These are phyloP conservation scores for Prorops nasuta DNA, from an alignment of 1,140 invertebrate genomes.

Conservation along the genomic window DNA sequence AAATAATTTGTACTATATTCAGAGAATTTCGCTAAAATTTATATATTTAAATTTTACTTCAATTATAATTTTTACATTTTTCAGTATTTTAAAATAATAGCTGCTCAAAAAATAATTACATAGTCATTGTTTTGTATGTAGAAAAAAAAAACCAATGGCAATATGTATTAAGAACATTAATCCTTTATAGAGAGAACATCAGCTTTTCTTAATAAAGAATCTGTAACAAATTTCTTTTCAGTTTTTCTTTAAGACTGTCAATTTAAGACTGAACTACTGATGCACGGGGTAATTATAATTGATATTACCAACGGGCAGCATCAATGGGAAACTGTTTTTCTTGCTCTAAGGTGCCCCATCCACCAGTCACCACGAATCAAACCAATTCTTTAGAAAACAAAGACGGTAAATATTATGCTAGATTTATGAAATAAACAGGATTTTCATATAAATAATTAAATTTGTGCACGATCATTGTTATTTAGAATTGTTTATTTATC, in stretches of 20 bases:
- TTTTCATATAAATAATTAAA: slow-evolving; percentile 9
- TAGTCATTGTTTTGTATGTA: neutral
- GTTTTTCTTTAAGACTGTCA: slow-evolving; percentile 50
- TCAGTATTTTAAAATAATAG: too few species aligned
- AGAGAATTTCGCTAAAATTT: too few species aligned
- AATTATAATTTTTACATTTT: too few species aligned
- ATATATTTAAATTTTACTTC: too few species aligned
- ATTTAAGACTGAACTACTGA: slow-evolving; percentile 54
- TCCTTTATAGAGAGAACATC: neutral
- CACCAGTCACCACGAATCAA: slow-evolving; percentile 59
- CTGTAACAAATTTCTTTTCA: slow-evolving; percentile 12
- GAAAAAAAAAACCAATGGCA: neutral
- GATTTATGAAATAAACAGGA: slow-evolving; percentile 1
- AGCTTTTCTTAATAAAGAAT: neutral
- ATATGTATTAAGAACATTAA: neutral
- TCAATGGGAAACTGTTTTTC: slow-evolving; percentile 80
- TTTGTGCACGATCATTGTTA: slow-evolving; percentile 5
- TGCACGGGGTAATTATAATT: slow-evolving; percentile 46
- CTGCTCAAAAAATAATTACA: neutral
- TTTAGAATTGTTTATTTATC: slow-evolving; percentile 27
- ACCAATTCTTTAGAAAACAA: slow-evolving; percentile 58
- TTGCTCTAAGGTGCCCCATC: slow-evolving; percentile 70
- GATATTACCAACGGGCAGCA: slow-evolving; percentile 53
- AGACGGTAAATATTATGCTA: slow-evolving; percentile 59
- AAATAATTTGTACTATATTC: too few species aligned